phyloP scores from a whole-genome alignment of 2,797 vertebrate species.

The Enteromius afrohamiltoni region DNA sequence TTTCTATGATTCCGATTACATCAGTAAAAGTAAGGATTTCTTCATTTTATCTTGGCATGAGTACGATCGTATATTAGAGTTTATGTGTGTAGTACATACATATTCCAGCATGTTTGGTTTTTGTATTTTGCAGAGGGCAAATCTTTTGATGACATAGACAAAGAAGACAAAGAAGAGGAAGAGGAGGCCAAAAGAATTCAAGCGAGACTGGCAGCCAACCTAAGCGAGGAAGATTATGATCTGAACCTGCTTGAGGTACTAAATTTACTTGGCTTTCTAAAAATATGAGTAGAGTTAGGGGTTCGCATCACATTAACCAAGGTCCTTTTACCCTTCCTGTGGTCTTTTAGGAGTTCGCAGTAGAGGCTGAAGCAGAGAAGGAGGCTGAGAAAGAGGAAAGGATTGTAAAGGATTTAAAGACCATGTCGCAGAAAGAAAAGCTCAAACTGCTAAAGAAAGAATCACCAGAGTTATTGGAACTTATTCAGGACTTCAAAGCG shows the following conservation, averaged over 20 bases:
- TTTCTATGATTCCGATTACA: slow-evolving; percentile 90
- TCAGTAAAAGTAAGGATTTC: slow-evolving; percentile 70
- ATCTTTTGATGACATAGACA: slow-evolving; percentile 80
- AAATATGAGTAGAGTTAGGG: background rate
- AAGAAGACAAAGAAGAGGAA: slow-evolving; percentile 92
- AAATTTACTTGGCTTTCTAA: background rate
- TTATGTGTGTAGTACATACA: background rate
- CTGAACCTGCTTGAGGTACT: slow-evolving; percentile 80
- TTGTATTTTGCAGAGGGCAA: slow-evolving; percentile 71
- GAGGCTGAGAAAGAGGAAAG: slow-evolving; percentile 76
- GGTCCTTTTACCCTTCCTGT: background rate
- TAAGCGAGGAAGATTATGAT: slow-evolving; percentile 94
- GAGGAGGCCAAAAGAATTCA: slow-evolving; percentile 92
- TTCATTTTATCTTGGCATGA: background rate
- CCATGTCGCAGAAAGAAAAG: slow-evolving; percentile 90
- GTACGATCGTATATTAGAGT: slow-evolving; percentile 6
- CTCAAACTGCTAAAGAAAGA: slow-evolving; percentile 93
- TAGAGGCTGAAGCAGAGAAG: slow-evolving; percentile 63
- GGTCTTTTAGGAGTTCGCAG: slow-evolving; percentile 71
- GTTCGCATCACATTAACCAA: background rate
- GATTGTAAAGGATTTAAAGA: slow-evolving; percentile 87
- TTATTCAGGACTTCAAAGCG: slow-evolving; percentile 90
- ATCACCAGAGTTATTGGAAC: slow-evolving; percentile 92
- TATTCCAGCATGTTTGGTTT: background rate
- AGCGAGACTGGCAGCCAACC: slow-evolving; percentile 81